phyloP scores from a whole-genome alignment of 2,113 vertebrate genomes.

The Barnardius zonarius region DNA sequence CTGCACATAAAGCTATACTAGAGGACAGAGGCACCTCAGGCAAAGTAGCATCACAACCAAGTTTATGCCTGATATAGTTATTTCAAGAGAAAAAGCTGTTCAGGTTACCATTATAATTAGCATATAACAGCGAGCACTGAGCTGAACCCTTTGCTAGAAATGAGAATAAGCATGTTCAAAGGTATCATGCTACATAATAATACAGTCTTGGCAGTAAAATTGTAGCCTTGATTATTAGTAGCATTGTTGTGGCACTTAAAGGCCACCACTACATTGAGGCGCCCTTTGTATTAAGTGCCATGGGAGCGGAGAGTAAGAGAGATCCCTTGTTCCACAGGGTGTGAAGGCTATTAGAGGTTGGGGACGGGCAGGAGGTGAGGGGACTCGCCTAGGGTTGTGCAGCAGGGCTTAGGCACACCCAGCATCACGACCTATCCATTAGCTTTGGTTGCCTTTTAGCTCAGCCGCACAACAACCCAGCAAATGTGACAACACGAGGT shows the following conservation, averaged over 20 bases:
- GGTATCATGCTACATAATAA: conserved; percentile 58
- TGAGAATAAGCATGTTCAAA: conserved; percentile 22
- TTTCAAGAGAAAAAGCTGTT: conserved; percentile 43
- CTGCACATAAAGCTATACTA: background rate
- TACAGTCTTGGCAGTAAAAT: conserved; percentile 36
- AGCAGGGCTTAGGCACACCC: background rate
- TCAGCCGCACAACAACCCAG: background rate
- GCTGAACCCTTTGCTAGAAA: conserved; percentile 39
- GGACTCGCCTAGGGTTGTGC: background rate
- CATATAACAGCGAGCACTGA: conserved; percentile 32
- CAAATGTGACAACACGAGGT: background rate
- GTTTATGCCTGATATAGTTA: conserved; percentile 25
- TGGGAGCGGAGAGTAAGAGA: background rate
- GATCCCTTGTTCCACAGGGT: background rate
- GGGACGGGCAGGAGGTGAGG: background rate
- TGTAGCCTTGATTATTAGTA: conserved; percentile 42
- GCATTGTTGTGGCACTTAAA: conserved; percentile 27
- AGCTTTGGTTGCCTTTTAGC: background rate
- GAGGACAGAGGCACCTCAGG: conserved; percentile 53
- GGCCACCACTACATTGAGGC: background rate
- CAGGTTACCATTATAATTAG: conserved; percentile 50
- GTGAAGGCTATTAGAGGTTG: background rate
- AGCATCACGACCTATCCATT: background rate
- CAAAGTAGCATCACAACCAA: conserved; percentile 41
- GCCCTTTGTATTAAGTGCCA: conserved; percentile 20